phyloP scores from a whole-genome alignment of 2,888 invertebrate species.

The Clanis bilineata region DNA sequence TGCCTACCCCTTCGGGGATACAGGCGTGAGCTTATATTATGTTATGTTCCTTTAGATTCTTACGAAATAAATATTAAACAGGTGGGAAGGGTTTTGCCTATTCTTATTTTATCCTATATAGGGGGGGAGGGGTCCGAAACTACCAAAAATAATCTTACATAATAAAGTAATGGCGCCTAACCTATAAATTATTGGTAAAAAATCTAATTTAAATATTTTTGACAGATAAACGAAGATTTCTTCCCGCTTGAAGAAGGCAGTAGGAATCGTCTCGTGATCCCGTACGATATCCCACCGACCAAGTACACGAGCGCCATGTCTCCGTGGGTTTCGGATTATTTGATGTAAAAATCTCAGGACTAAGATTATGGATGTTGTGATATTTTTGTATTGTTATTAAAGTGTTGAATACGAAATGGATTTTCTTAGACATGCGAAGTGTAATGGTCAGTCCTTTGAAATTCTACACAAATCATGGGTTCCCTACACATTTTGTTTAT shows the following conservation, averaged over 20 bases:
- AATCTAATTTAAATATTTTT: slow-evolving; percentile 23
- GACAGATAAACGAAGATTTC: slow-evolving; percentile 83
- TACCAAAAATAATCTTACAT: too few species aligned
- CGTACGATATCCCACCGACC: slow-evolving; percentile 91
- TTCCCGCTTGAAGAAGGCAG: slow-evolving; percentile 77
- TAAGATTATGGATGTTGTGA: background rate
- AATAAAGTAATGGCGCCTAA: too few species aligned
- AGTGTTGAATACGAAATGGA: background rate
- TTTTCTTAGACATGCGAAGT: background rate
- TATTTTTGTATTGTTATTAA: background rate
- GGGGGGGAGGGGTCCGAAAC: too few species aligned
- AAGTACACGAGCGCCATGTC: slow-evolving; percentile 86
- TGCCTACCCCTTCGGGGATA: too few species aligned
- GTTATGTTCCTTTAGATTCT: too few species aligned
- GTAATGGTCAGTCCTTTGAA: background rate
- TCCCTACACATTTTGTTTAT: too few species aligned
- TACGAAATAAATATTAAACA: too few species aligned
- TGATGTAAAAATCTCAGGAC: slow-evolving; percentile 38
- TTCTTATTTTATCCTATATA: too few species aligned
- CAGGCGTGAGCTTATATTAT: too few species aligned
- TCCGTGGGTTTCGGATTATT: slow-evolving; percentile 86
- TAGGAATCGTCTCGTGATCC: slow-evolving; percentile 83
- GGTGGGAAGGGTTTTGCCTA: too few species aligned
- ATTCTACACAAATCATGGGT: too few species aligned
- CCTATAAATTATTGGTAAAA: too few species aligned